These are phyloP conservation scores for Bos javanicus DNA, from an alignment of 2,113 vertebrate species.

Conservation along the genomic window DNA sequence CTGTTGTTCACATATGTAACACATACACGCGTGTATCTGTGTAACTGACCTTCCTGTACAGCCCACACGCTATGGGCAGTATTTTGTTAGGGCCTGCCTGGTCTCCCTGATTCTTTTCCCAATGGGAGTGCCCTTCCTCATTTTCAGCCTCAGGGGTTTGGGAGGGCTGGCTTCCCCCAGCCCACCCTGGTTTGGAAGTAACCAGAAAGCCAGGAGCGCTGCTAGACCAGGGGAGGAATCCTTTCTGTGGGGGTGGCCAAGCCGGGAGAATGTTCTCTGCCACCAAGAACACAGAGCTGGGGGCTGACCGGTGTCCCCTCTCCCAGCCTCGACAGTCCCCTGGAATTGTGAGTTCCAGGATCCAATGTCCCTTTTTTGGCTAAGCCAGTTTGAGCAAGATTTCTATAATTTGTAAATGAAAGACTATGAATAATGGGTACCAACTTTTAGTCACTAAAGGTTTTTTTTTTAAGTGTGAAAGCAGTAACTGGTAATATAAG, in stretches of 20 bases:
- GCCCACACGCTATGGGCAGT: fast-evolving
- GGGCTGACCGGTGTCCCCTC: fast-evolving
- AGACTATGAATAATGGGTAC: background rate
- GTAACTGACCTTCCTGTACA: fast-evolving
- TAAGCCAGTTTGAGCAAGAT: background rate
- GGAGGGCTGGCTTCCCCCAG: background rate
- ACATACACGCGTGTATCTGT: fast-evolving
- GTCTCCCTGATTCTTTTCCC: background rate
- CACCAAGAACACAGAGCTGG: background rate
- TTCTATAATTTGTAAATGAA: background rate
- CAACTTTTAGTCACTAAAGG: background rate
- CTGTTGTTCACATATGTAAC: background rate
- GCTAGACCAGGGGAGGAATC: background rate
- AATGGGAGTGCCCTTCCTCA: background rate
- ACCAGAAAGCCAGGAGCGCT: background rate
- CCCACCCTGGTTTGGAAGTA: background rate
- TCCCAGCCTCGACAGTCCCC: background rate
- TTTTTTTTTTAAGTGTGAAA: background rate
- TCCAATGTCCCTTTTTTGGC: background rate
- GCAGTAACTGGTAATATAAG: background rate
- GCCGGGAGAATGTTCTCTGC: background rate
- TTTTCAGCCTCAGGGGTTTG: background rate
- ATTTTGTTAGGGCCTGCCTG: background rate
- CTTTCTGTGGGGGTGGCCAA: no score
- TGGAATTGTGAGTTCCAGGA: background rate